A percentile compares a stretch with the other conserved stretches of the same genome.
phyloP scores from a whole-genome alignment of 2,797 vertebrate species.

The Arnoldichthys spilopterus region DNA sequence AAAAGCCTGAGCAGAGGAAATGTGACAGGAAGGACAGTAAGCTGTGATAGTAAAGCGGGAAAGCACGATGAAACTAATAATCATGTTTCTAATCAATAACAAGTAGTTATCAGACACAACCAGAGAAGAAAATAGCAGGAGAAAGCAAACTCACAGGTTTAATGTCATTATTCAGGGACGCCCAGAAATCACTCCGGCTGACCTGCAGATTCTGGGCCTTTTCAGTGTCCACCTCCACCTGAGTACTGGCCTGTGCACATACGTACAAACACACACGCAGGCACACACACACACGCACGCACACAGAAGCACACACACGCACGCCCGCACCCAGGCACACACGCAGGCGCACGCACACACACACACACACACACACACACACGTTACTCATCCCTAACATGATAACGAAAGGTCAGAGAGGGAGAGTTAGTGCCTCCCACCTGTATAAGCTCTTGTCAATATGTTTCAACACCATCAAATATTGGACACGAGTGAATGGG shows the following conservation, averaged over 20 bases:
- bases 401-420: slow-evolving; percentile 61
- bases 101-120: background rate
- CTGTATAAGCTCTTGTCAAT: slow-evolving; percentile 76
- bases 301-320: slow-evolving; percentile 18
- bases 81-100: background rate
- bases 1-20: slow-evolving; percentile 80
- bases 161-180: slow-evolving; percentile 92
- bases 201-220: slow-evolving; percentile 89
- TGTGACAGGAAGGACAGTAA: background rate
- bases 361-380: slow-evolving; percentile 35
- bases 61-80: background rate
- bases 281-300: slow-evolving; percentile 36
- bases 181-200: slow-evolving; percentile 87
- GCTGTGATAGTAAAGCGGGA: background rate
- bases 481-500: slow-evolving; percentile 60
- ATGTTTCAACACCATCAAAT: slow-evolving; percentile 87
- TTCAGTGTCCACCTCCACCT: slow-evolving; percentile 93
- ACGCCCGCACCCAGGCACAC: too few relatives aligned
- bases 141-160: slow-evolving; percentile 85
- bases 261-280: slow-evolving; percentile 23
- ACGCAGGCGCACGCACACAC: too few relatives aligned
- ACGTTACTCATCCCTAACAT: slow-evolving; percentile 37
- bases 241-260: slow-evolving; percentile 82
- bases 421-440: slow-evolving; percentile 65
- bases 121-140: background rate